Evolutionary conservation across 2,113 vertebrate genomes (phyloP).

Genomic region (Ciconia stormi): DNA sequence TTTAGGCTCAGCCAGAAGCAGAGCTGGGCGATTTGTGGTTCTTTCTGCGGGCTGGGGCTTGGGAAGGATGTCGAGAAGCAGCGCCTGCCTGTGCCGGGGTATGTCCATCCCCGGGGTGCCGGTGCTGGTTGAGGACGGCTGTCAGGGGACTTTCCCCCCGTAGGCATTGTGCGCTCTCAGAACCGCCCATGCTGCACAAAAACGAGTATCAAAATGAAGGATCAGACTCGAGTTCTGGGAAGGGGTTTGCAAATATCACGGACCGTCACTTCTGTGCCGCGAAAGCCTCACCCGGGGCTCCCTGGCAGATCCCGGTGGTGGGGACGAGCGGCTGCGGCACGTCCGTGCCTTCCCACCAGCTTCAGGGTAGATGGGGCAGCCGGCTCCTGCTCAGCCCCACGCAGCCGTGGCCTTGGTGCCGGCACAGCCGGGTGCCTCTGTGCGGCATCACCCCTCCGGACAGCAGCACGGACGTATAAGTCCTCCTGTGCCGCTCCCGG

Average conservation of each 20-base stretch:
- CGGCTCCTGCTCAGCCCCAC: not conserved
- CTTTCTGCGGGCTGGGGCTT: not conserved
- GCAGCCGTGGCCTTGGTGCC: fast-evolving
- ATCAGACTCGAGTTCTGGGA: not conserved
- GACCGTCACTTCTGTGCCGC: fast-evolving
- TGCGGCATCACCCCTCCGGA: not conserved
- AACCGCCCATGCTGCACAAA: not conserved
- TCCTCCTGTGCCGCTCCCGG: too few species aligned
- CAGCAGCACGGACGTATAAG: fast-evolving
- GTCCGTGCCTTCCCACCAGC: fast-evolving
- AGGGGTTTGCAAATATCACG: not conserved
- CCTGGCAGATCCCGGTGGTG: fast-evolving
- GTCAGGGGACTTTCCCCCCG: not conserved
- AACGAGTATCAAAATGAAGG: not conserved
- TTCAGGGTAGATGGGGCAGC: not conserved
- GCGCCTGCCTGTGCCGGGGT: not conserved
- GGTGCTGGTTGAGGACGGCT: not conserved
- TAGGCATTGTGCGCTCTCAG: not conserved
- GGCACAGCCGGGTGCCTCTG: not conserved
- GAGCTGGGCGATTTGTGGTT: not conserved
- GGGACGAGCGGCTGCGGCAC: fast-evolving
- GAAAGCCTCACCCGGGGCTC: not conserved
- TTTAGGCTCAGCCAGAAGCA: not conserved
- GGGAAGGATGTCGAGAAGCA: not conserved
- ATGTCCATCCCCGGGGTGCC: fast-evolving